A percentile compares a stretch with the other conserved stretches of the same genome.
phyloP scores from a whole-genome alignment of 2,113 vertebrate genomes.

The Scopus umbretta region DNA sequence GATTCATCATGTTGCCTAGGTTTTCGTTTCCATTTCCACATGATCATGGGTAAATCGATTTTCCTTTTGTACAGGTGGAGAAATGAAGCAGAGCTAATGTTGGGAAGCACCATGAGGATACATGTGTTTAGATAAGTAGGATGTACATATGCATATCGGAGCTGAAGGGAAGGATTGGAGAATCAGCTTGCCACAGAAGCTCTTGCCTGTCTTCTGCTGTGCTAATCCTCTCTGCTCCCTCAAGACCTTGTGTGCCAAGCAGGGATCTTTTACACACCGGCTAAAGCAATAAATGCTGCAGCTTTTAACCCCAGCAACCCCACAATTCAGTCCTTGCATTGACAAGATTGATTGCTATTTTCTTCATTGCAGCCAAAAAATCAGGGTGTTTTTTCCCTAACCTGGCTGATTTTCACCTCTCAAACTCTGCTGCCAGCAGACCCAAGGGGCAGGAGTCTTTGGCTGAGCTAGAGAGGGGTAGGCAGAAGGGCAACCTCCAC shows the following conservation, averaged over 20 bases:
- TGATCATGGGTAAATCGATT: fast-evolving
- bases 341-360: neutral
- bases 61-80: neutral
- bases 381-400: neutral
- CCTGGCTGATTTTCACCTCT: neutral
- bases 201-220: neutral
- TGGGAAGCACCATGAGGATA: neutral
- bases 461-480: neutral
- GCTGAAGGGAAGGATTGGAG: neutral
- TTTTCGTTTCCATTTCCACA: neutral
- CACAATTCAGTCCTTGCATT: neutral
- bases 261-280: neutral
- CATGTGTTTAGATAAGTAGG: neutral
- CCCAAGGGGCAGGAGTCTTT: neutral
- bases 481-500: neutral
- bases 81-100: neutral
- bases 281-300: neutral
- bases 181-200: neutral
- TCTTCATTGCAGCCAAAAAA: neutral
- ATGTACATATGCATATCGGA: neutral
- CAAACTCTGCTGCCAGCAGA: neutral
- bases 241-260: fast-evolving
- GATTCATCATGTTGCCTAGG: neutral
- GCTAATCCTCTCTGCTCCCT: neutral
- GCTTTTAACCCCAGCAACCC: neutral